Evolutionary conservation across 2,113 vertebrate species (phyloP).

Genomic region (Halichoeres trimaculatus): DNA sequence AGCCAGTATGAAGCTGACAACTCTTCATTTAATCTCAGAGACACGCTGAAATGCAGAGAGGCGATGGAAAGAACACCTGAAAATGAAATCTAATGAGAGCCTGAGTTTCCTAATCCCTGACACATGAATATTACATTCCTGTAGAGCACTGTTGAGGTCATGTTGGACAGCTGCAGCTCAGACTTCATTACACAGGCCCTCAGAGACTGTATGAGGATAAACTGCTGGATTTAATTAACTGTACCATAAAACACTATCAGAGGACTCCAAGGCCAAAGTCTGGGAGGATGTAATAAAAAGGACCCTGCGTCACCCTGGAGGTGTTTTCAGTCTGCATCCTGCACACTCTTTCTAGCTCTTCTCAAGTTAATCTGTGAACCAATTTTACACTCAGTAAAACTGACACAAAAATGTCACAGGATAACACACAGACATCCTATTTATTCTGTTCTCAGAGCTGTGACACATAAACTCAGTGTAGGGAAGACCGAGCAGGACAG

Average conservation of each 20-base stretch:
- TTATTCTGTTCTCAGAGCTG: too few species aligned
- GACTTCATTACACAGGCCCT: not conserved
- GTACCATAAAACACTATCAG: not conserved
- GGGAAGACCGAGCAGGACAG: too few species aligned
- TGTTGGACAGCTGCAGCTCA: not conserved
- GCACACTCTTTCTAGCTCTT: too few species aligned
- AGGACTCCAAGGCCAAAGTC: not conserved
- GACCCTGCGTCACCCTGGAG: too few species aligned
- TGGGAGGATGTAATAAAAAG: not conserved
- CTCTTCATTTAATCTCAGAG: not conserved
- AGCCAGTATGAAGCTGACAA: not conserved
- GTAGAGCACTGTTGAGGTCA: not conserved
- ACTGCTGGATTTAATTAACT: conserved; percentile 2
- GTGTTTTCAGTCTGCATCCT: too few species aligned
- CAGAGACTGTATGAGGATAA: not conserved
- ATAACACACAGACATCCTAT: too few species aligned
- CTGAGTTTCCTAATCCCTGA: conserved; percentile 16
- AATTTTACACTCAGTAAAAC: too few species aligned
- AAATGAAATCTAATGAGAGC: conserved; percentile 17
- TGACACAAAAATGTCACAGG: too few species aligned
- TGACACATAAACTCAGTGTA: too few species aligned
- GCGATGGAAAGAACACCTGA: conserved; percentile 1
- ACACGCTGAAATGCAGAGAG: conserved; percentile 13
- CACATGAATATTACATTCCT: conserved; percentile 9
- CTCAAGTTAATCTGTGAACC: too few species aligned